Base-by-base conservation (phyloP, 2,113 vertebrate genomes). In the Brienomyrus brachyistius region DNA sequence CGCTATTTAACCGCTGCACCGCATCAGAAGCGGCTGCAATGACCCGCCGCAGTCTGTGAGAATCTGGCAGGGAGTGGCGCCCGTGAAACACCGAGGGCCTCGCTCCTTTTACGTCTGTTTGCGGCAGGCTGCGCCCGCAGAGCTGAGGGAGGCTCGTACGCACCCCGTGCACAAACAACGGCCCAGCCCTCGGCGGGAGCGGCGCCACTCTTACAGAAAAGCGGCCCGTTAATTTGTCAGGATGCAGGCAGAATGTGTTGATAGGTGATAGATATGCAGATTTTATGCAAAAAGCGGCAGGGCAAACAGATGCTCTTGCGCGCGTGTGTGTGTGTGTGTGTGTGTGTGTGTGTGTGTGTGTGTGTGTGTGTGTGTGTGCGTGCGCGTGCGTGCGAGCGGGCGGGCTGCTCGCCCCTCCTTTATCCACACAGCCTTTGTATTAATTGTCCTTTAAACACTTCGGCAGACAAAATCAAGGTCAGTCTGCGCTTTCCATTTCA, bases 251-350 rank as follows among this genome's bases (percentile, higher is more conserved):
- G 80, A 90, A 80, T n/a, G 48, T 87, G 83, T 45, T 89, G 48
- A 88, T 74, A 45, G 80, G 82, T 40, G 84, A 89, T 62, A 90
- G 84, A 19, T 90, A 92, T 91, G 90, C 80, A 91, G 89, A 91
- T 91, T 91, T 86, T 50, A 92, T 91, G 91, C 62, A 86, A 91
- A 93, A 91, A 6, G 88, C 90, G 88, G 51, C 70, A 54, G 87
- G 52, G 89, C 82, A 89, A 89, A 77, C 88, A 89, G 50, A 91
- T 88, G 90, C 91, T 54, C 43, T 88, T 47, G 85, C 7, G 27
- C 3, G 84, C 17, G 77, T 21, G 77, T 5, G 70, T 1, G 70
- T 1, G 62, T 6, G 47, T 31, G 31, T 31, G 31, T 31, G 31
- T 31, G 31, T 31, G 31, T 31, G 31, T 31, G 31, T 31, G 31